Base-by-base conservation (phyloP, 2,797 vertebrate genomes). In the Catharus ustulatus region DNA sequence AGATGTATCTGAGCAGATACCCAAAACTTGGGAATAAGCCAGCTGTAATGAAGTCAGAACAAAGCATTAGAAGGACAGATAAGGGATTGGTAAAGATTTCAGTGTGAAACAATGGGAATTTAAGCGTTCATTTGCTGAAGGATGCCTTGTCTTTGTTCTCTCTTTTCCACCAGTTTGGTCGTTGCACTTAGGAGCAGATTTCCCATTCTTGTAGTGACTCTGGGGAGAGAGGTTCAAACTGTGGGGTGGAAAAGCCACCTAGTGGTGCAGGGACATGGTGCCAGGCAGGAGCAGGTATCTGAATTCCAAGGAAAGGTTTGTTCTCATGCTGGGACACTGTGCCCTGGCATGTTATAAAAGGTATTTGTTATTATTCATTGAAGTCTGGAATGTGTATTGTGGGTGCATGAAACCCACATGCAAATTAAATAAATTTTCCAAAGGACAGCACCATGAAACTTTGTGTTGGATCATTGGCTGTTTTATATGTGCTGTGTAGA, bases 191-290 rank as follows among this genome's bases (percentile, higher is more conserved):
- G 0, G 8, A 75, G 38, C 30, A 75, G 54, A 30, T 52, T 64
- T 42, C 6, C 32, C 29, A 1, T 15, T 22, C 26, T 21, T 19
- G 10, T 2, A 29, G 15, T 6, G 52, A 84, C 55, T 82, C 89
- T 9, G 24, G 61, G 66, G 81, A 38, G 43, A 34, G 46, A 69
- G 10, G 46, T 26, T 26, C 9, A 22, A 82, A 80, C 36, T n/a
- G 13, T 13, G 1, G 6, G 51, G 38, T 71, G 62, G 84, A 73
- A 95, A 93, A 96, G 89, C 95, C 96, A 90, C 77, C 96, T 94
- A 92, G 86, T 94, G 96, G 94, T 63, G 42, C 15, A 10, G 24
- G 62, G 68, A 81, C 52, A 15, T 17, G 46, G 30, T 72, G 46
- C 43, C 77, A 32, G 43, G 55, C 63, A 64, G 74, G 49, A 81